Conservation (phyloP, 2,888 invertebrate species). For the Acronicta psi region DNA sequence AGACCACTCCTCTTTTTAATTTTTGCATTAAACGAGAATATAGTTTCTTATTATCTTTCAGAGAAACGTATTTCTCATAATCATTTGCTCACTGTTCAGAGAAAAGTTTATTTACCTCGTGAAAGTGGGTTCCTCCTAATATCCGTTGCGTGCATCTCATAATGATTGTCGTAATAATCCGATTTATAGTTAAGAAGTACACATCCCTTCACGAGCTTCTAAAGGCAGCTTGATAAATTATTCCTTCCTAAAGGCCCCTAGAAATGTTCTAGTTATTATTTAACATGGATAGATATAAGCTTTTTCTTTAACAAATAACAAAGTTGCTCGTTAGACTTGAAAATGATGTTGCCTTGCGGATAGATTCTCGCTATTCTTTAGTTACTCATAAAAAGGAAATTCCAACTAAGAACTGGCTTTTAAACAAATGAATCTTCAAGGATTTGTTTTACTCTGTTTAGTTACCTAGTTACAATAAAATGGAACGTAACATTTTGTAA, state of each 20-base stretch:
- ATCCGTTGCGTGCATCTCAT: neutral
- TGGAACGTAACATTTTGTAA: too few relatives aligned
- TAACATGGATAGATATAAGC: conserved; percentile 16
- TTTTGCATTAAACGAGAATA: too few relatives aligned
- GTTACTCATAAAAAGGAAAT: neutral
- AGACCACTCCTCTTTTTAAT: too few relatives aligned
- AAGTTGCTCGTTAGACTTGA: conserved; percentile 18
- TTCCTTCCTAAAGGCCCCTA: conserved; percentile 20
- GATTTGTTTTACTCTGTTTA: neutral
- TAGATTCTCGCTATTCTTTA: neutral
- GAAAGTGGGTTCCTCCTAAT: conserved; percentile 6
- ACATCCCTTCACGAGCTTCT: conserved; percentile 10
- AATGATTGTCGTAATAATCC: conserved; percentile 19
- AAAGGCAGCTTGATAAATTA: conserved; percentile 39
- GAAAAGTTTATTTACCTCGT: too few relatives aligned
- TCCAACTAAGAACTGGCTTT: neutral
- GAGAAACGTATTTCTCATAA: too few relatives aligned
- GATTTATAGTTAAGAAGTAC: conserved; percentile 31
- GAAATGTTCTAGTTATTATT: conserved; percentile 14
- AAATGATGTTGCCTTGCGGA: conserved; percentile 9
- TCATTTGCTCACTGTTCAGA: too few relatives aligned
- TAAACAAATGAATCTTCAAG: neutral
- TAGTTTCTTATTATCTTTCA: too few relatives aligned
- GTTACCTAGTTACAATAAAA: too few relatives aligned
- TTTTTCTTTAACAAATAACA: neutral